phyloP scores from a whole-genome alignment of 2,113 vertebrate genomes.

The Hoplias malabaricus region DNA sequence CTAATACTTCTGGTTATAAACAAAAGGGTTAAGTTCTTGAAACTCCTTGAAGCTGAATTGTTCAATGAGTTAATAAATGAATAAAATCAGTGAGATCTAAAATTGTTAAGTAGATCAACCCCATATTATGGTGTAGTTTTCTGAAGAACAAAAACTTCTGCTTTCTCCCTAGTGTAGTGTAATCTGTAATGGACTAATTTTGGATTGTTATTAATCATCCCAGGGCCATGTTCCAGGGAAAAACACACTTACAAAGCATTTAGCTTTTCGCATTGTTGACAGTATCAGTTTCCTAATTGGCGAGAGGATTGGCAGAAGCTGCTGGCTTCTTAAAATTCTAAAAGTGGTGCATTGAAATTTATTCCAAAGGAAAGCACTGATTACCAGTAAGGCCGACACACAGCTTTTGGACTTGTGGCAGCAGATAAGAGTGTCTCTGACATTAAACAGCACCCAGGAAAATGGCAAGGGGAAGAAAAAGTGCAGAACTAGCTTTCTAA shows the following conservation, averaged over 20 bases:
- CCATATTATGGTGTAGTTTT: too few species aligned
- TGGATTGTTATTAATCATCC: neutral
- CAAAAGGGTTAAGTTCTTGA: too few species aligned
- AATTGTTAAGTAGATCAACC: too few species aligned
- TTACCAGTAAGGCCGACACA: constrained; percentile 10
- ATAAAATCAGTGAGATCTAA: too few species aligned
- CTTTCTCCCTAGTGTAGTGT: too few species aligned
- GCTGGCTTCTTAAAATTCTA: neutral
- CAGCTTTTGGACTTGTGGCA: neutral
- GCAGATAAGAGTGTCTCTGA: constrained; percentile 17
- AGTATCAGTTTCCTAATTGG: constrained; percentile 25
- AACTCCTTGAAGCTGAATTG: too few species aligned
- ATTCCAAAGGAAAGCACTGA: neutral
- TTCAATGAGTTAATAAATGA: too few species aligned
- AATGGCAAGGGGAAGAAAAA: constrained; percentile 15
- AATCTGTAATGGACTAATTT: neutral
- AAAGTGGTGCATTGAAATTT: neutral
- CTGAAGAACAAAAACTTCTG: too few species aligned
- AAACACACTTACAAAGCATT: neutral
- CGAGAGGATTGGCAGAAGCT: neutral
- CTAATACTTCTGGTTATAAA: too few species aligned
- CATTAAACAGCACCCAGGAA: constrained; percentile 26
- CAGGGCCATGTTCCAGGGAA: neutral
- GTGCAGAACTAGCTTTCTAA: constrained; percentile 24
- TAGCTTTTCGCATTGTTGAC: neutral